phyloP scores from a whole-genome alignment of 2,797 vertebrate species.

The Neopelma chrysocephalum region DNA sequence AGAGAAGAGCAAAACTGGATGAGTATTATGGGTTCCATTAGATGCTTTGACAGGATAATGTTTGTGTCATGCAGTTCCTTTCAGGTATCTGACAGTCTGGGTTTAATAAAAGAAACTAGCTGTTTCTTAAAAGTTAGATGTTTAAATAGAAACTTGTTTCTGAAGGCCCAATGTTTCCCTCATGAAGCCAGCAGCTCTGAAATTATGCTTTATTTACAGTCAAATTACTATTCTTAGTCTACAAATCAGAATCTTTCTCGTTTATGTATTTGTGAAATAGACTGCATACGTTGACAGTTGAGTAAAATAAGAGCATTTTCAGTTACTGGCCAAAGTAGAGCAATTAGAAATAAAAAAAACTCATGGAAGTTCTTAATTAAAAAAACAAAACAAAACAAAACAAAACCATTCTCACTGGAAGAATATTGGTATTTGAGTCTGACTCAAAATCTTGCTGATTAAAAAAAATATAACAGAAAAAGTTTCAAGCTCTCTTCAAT shows the following conservation, averaged over 20 bases:
- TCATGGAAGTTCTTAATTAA: neutral
- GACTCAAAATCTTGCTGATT: neutral
- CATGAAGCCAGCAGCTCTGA: neutral
- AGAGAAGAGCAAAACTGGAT: neutral
- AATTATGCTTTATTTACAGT: neutral
- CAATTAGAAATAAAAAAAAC: neutral
- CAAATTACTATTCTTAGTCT: neutral
- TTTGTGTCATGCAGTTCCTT: constrained; percentile 4
- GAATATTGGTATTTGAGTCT: neutral
- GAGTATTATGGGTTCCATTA: neutral
- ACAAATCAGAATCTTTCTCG: neutral
- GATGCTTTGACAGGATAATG: constrained; percentile 26
- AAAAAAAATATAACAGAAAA: neutral
- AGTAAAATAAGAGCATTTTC: neutral
- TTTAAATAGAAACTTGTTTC: neutral
- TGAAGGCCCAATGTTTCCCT: neutral
- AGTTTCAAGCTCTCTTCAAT: neutral
- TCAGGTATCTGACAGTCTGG: neutral
- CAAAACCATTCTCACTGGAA: neutral
- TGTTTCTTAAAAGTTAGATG: neutral
- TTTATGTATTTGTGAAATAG: neutral
- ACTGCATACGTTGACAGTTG: neutral
- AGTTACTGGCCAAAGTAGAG: neutral
- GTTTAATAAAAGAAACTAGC: neutral
- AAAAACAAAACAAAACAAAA: neutral